Conservation (phyloP, 2,888 invertebrate species). For the Mechanitis messenoides region DNA sequence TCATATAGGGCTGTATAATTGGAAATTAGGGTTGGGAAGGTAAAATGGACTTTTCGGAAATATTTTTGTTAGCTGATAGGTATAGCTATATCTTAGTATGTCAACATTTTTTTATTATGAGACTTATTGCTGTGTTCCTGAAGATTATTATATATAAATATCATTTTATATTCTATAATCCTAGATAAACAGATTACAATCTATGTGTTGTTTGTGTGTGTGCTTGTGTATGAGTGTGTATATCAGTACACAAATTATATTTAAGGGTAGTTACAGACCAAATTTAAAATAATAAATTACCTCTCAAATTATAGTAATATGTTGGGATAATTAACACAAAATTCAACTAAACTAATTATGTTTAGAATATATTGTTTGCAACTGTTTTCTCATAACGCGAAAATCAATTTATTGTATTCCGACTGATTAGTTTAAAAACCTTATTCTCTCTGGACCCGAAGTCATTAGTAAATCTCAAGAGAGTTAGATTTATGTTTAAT, state of each 20-base stretch:
- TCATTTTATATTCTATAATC: neutral
- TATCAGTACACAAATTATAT: too few relatives aligned
- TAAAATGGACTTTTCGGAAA: constrained; percentile 2
- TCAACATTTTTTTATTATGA: neutral
- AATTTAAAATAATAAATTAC: too few relatives aligned
- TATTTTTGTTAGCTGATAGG: neutral
- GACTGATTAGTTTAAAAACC: constrained; percentile 15
- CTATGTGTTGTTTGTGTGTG: too few relatives aligned
- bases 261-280: too few relatives aligned
- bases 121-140: neutral
- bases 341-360: too few relatives aligned
- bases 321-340: too few relatives aligned
- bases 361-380: too few relatives aligned
- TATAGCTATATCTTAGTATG: neutral
- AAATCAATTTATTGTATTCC: constrained; percentile 12
- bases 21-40: constrained; percentile 21
- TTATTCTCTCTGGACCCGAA: constrained; percentile 12
- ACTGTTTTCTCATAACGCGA: neutral
- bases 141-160: neutral
- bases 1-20: constrained; percentile 21
- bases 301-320: too few relatives aligned
- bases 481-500: constrained; percentile 21
- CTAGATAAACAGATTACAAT: too few relatives aligned
- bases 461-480: constrained; percentile 21
- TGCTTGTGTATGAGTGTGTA: too few relatives aligned